Base-by-base conservation (phyloP, 1,140 invertebrate genomes). In the Drosophila pectinifera region DNA sequence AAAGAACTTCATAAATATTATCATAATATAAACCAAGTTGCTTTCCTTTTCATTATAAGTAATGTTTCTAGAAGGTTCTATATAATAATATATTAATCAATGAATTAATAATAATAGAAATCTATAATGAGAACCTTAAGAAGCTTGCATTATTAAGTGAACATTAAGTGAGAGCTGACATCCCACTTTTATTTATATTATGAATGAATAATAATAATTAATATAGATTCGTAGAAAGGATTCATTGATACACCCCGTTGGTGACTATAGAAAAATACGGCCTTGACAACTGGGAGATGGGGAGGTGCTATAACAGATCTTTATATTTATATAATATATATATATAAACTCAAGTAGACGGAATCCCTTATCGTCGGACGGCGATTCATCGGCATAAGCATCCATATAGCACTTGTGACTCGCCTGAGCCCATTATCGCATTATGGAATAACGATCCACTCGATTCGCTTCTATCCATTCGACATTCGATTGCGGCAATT, bases 401-500 rank as follows among this genome's bases (percentile, higher is more conserved):
- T 51, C 28, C 28, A 51, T 51, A 51, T 34, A 51, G 48, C 28
- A 51, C 28, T 51, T 51, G 28, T 51, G 48, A 34, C 48, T 51
- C 28, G 48, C 18, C 48, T 34, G 28, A 51, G 48, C 28, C 34
- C 34, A 62, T 62, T 58, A 28, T 59, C 58, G 58, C 57, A 26
- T 22, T 53, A 34, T 51, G 28, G 48, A 51, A 51, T 51, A 36
- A 11, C 16, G 56, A 22, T 16, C 34, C 59, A 38, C 51, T 54
- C 31, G 51, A 41, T 62, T 57, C 59, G 36, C 28, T 61, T 61
- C 58, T 48, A 56, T 61, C 58, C 49, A 28, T 56, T 62, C 58
- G 49, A 56, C 55, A 42, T 8, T 61, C 54, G 55, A 63, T 63
- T 61, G 61, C n/a, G 20, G 62, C 28, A 61, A 64, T 64, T 64